Conservation (phyloP, 2,797 vertebrate species). For the Apodemus agrarius region DNA sequence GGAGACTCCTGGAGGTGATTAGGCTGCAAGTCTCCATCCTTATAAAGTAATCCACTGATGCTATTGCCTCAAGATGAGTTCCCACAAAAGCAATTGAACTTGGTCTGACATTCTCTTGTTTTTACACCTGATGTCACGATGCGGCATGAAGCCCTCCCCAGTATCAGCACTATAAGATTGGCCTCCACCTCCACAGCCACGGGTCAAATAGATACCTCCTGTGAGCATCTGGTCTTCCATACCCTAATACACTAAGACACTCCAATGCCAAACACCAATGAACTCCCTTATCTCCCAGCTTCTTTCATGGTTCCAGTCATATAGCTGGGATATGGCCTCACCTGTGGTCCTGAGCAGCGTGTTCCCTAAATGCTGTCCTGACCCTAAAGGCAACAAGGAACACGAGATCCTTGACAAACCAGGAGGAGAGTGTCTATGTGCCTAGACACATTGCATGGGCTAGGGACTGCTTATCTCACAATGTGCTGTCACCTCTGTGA, state of each 20-base stretch:
- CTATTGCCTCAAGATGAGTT: not conserved
- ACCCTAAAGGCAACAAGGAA: too few relatives aligned
- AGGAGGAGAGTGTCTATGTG: not conserved
- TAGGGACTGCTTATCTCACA: too few relatives aligned
- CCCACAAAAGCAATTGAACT: not conserved
- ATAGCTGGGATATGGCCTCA: not conserved
- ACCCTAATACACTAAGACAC: too few relatives aligned
- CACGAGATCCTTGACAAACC: not conserved
- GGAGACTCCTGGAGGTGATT: not conserved
- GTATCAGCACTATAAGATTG: not conserved
- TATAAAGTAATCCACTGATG: not conserved
- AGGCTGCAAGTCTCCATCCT: not conserved
- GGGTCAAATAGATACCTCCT: not conserved
- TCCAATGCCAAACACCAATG: too few relatives aligned
- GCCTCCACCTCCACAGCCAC: not conserved
- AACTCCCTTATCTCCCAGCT: not conserved
- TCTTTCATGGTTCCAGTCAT: not conserved
- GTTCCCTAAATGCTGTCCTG: not conserved
- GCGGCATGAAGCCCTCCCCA: not conserved
- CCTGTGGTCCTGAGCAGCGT: not conserved
- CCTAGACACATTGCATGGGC: too few relatives aligned
- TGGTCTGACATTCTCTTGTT: not conserved
- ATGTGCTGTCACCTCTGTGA: not conserved
- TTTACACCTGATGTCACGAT: not conserved
- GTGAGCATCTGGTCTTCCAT: too few relatives aligned